Evolutionary conservation across 2,888 invertebrate genomes (phyloP), one percentile per base, ranked within the genome.

Genomic region (Arrhopalites spinosus): DNA sequence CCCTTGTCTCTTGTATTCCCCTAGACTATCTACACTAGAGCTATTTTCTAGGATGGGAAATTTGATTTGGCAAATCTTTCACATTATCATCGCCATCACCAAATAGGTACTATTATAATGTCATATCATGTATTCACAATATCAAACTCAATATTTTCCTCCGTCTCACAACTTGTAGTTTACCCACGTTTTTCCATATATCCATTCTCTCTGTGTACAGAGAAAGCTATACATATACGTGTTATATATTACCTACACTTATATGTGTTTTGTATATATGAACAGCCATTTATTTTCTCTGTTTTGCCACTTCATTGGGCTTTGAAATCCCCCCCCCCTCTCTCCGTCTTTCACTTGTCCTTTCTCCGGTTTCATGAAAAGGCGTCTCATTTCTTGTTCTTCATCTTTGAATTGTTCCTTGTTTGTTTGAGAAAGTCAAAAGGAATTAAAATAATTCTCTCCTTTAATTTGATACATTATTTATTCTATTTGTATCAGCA

Each of bases 61-160:
- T 59, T 59, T 15, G 59, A 59, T 59, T 59, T 59, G 25, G 59
- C 13, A 59, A 59, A 59, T 59, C 59, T 59, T 59, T 59, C 59
- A 11, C 36, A 59, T 59, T 59, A 59, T 59, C 59, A 27, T 59
- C 27, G 27, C 53, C 59, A 20, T 50, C 59, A 59, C 59, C 56
- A 23, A 56, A 56, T n/a, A n/a, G n/a, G 15, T 23, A 20, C 23
- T 56, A 23, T n/a, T 56, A n/a, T 23, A n/a, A 56, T 56, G n/a
- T 56, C 56, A 5, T 8, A n/a, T 56, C 23, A 23, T 56, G 56
- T n/a, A 11, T 36, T 3, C 11, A 36, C 36, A 36, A 36, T 36
- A 36, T 11, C 56, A 56, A 3, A 56, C 56, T 8, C 23, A 23
- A 13, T 47, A 11, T 15, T 47, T 47, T 47, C 15, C 11, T 47